phyloP scores from a whole-genome alignment of 2,888 invertebrate genomes.

The Cetonia aurata region DNA sequence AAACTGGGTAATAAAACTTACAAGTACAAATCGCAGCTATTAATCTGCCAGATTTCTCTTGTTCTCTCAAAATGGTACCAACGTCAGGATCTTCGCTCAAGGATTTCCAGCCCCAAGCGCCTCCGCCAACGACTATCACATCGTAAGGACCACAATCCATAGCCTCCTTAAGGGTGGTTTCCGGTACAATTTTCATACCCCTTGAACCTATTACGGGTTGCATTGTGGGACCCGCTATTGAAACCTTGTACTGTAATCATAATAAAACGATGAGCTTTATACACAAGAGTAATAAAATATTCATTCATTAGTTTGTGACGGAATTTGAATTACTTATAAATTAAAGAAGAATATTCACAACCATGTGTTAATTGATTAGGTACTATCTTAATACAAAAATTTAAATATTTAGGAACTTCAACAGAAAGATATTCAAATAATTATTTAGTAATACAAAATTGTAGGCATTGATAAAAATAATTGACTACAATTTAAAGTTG shows the following conservation, averaged over 20 bases:
- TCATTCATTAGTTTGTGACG: no score
- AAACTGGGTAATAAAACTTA: conserved; percentile 37
- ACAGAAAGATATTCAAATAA: no score
- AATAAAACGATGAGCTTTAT: no score
- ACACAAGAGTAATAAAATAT: no score
- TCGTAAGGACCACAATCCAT: conserved; percentile 52
- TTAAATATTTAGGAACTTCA: no score
- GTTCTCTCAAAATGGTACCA: conserved; percentile 50
- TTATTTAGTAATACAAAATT: no score
- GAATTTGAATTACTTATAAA: no score
- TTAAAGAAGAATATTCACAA: no score
- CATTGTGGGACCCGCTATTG: conserved; percentile 49
- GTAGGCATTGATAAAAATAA: no score
- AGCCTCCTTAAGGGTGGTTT: conserved; percentile 50
- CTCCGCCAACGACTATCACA: conserved; percentile 50
- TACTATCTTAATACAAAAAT: no score
- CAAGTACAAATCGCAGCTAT: conserved; percentile 53
- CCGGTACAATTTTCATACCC: conserved; percentile 51
- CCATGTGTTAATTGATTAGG: no score
- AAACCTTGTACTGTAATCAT: conserved; percentile 35
- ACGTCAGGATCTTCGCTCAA: conserved; percentile 50
- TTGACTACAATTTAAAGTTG: no score
- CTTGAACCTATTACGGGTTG: conserved; percentile 51
- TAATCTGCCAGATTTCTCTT: conserved; percentile 50
- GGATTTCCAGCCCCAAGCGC: conserved; percentile 49